Evolutionary conservation across 2,797 vertebrate species (phyloP), one percentile per base, ranked within the genome.

Genomic region (Varecia variegata): DNA sequence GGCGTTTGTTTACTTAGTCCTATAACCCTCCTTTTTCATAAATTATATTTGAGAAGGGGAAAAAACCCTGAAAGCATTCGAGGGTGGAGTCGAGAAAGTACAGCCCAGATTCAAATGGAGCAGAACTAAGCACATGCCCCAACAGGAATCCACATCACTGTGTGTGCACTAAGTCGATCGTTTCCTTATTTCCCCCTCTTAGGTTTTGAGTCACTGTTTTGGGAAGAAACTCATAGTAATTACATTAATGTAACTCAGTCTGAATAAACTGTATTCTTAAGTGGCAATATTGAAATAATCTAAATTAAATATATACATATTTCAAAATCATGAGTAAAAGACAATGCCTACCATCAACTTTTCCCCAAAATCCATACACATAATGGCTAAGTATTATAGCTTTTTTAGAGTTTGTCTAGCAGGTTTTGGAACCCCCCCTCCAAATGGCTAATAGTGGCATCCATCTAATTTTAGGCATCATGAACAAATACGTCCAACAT

Each of bases 141-240:
- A 5, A 20, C 92, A 93, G 88, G 92, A 93, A 86, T 76, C 65
- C 96, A 47, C 58, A 68, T 73, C 65, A n/a, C 52, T n/a, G 1
- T 6, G 4, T 35, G 50, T 1, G 18, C 10, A 47, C 45, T 0
- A 25, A 47, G 86, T 93, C 81, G 89, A n/a, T 68, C 76, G 56
- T 58, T 90, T 95, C 15, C 86, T 74, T 94, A 58, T 95, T 90
- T 25, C 73, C 80, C 89, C 67, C 50, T 94, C 86, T 79, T 73
- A 92, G n/a, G 79, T 68, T 82, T 47, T 93, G 68, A 97, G 97
- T 90, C 76, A 93, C 86, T 77, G 85, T 95, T 98, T 97, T 76
- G 87, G 96, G 88, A 92, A 95, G 81, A 94, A 96, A 95, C 40
- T 82, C 74, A 58, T 0, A 96, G 80, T 65, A 93, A 87, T 82